A percentile compares a stretch with the other conserved stretches of the same genome.
These are phyloP conservation scores for Crocodylus rhombifer DNA, from an alignment of 2,797 vertebrate genomes.

Conservation along the genomic window DNA sequence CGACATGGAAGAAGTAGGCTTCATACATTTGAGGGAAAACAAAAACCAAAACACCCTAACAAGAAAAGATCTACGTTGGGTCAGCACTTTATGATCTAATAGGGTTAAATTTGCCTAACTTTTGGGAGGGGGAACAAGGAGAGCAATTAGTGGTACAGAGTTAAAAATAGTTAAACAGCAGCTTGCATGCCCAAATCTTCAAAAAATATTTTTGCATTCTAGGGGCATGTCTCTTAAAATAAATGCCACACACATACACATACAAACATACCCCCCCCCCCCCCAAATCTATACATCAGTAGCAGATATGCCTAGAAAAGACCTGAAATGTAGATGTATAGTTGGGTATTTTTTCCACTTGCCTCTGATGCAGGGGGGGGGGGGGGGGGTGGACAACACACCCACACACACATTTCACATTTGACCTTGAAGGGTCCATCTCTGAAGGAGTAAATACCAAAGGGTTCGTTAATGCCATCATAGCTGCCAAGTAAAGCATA, in stretches of 20 bases:
- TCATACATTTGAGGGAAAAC: not conserved
- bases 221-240: not conserved
- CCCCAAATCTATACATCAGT: too few species aligned
- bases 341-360: not conserved
- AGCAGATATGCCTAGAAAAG: not conserved
- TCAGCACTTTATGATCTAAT: too few species aligned
- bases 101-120: too few species aligned
- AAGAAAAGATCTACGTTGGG: too few species aligned
- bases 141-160: too few species aligned
- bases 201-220: not conserved
- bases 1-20: not conserved
- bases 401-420: not conserved
- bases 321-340: not conserved
- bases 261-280: not conserved
- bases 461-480: not conserved
- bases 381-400: not conserved
- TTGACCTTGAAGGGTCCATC: not conserved
- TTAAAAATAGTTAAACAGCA: too few species aligned
- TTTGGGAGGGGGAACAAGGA: too few species aligned
- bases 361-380: too few species aligned
- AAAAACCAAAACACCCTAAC: too few species aligned
- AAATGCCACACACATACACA: not conserved
- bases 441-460: not conserved
- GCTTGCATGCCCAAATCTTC: not conserved
- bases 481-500: not conserved